Conservation (phyloP, 2,888 invertebrate species). For the Apodemia mormo region DNA sequence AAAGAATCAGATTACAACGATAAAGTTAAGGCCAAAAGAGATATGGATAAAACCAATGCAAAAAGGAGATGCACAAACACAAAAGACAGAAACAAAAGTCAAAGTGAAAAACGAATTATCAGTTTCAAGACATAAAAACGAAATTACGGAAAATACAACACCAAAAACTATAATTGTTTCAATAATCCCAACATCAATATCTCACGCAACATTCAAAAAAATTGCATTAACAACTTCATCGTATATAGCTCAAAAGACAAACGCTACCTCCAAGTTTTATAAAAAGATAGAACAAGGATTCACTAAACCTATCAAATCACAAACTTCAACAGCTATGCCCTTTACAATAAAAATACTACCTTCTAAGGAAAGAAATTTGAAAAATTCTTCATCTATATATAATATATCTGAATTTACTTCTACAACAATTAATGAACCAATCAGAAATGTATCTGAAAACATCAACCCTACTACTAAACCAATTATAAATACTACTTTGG, state of each 20-base stretch:
- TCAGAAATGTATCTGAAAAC: slow-evolving; percentile 27
- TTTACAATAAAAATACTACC: slow-evolving; percentile 41
- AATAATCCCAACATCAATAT: slow-evolving; percentile 74
- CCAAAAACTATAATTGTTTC: slow-evolving; percentile 75
- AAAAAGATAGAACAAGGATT: slow-evolving; percentile 51
- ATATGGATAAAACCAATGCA: slow-evolving; percentile 76
- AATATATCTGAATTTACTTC: slow-evolving; percentile 23
- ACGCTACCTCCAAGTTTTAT: slow-evolving; percentile 40
- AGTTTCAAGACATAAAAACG: slow-evolving; percentile 50
- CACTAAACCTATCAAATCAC: slow-evolving; percentile 55
- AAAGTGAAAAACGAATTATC: slow-evolving; percentile 46
- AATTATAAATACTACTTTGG: slow-evolving; percentile 31
- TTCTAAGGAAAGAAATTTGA: slow-evolving; percentile 32
- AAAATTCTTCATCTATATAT: slow-evolving; percentile 25
- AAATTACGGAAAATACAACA: slow-evolving; percentile 58
- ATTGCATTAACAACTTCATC: slow-evolving; percentile 65
- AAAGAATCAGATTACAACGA: slow-evolving; percentile 55
- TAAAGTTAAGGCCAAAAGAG: slow-evolving; percentile 72
- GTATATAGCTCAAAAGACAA: slow-evolving; percentile 48
- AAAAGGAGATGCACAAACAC: slow-evolving; percentile 65
- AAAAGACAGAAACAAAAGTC: slow-evolving; percentile 54
- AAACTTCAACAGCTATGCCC: slow-evolving; percentile 47
- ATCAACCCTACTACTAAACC: slow-evolving; percentile 27
- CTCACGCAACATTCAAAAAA: slow-evolving; percentile 71
- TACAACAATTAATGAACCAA: slow-evolving; percentile 29